Conservation (phyloP, 2,113 vertebrate species). For the Cottus gobio region DNA sequence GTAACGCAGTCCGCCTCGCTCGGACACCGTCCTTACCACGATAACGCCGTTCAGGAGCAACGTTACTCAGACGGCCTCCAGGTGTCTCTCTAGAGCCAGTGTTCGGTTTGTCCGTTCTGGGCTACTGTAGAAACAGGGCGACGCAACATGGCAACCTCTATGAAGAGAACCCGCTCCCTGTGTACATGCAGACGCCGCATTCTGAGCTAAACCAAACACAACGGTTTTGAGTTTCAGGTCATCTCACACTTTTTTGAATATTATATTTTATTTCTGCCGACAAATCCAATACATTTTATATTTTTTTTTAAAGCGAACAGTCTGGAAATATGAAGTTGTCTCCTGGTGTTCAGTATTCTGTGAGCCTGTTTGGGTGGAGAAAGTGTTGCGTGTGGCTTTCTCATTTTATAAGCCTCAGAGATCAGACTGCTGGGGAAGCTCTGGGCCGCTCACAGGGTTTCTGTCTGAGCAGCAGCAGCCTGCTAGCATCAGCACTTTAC, state of each 20-base stretch:
- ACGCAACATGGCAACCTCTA: background rate
- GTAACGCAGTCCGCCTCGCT: background rate
- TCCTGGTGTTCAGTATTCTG: background rate
- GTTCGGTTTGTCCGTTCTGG: background rate
- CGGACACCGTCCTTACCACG: background rate
- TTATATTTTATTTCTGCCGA: background rate
- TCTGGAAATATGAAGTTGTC: background rate
- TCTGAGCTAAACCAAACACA: background rate
- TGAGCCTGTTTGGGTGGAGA: slow-evolving; percentile 21
- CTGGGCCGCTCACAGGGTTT: slow-evolving; percentile 59
- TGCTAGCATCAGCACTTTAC: slow-evolving; percentile 78
- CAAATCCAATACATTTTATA: too few relatives aligned
- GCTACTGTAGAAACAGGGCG: background rate
- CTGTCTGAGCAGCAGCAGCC: slow-evolving; percentile 59
- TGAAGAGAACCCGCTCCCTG: background rate
- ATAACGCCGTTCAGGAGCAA: background rate
- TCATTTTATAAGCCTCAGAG: slow-evolving; percentile 61
- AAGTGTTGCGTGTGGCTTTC: slow-evolving; percentile 53
- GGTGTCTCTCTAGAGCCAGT: background rate
- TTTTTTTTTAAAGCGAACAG: background rate
- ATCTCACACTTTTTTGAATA: background rate
- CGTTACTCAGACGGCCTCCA: background rate
- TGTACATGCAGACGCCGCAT: too few relatives aligned
- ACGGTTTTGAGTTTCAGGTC: background rate
- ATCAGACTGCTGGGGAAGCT: slow-evolving; percentile 74